Percentiles rank a stretch among this genome's conserved stretches.
phyloP scores from a whole-genome alignment of 1,140 invertebrate genomes.

The Gryllus bimaculatus region DNA sequence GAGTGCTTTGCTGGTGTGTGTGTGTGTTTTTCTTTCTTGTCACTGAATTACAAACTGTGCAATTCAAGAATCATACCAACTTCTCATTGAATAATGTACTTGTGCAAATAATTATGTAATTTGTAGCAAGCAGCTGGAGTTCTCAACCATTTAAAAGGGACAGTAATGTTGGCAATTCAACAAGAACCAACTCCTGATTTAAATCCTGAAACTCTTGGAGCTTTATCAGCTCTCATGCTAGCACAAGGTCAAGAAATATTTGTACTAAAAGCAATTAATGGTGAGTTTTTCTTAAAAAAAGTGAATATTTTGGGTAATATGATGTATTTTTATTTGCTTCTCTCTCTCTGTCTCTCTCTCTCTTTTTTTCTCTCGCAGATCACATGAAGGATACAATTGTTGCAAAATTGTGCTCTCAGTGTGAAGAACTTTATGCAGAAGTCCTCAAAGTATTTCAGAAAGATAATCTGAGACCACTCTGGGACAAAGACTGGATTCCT shows the following conservation, averaged over 20 bases:
- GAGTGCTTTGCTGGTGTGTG: too few relatives aligned
- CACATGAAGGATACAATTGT: conserved; percentile 89
- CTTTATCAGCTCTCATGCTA: conserved; percentile 81
- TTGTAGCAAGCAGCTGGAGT: conserved; percentile 83
- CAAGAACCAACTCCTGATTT: conserved; percentile 94
- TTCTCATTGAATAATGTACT: too few relatives aligned
- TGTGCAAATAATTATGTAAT: neutral
- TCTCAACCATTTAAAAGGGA: conserved; percentile 79
- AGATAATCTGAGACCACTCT: conserved; percentile 70
- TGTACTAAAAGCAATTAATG: conserved; percentile 85
- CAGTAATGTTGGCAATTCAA: conserved; percentile 73
- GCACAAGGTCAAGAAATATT: conserved; percentile 98
- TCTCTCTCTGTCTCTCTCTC: neutral
- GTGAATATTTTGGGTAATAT: neutral
- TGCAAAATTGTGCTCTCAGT: conserved; percentile 84
- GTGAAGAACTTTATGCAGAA: conserved; percentile 89
- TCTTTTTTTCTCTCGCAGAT: conserved; percentile 47
- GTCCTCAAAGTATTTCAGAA: conserved; percentile 80
- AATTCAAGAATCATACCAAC: too few relatives aligned
- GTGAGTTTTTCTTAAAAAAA: conserved; percentile 39
- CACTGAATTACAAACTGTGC: too few relatives aligned
- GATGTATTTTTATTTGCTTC: neutral
- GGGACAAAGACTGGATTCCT: conserved; percentile 82
- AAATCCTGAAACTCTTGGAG: conserved; percentile 79
- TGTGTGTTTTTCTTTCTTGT: too few relatives aligned